Evolutionary conservation across 2,797 vertebrate genomes (phyloP).

Genomic region (Ptychadena robeensis): DNA sequence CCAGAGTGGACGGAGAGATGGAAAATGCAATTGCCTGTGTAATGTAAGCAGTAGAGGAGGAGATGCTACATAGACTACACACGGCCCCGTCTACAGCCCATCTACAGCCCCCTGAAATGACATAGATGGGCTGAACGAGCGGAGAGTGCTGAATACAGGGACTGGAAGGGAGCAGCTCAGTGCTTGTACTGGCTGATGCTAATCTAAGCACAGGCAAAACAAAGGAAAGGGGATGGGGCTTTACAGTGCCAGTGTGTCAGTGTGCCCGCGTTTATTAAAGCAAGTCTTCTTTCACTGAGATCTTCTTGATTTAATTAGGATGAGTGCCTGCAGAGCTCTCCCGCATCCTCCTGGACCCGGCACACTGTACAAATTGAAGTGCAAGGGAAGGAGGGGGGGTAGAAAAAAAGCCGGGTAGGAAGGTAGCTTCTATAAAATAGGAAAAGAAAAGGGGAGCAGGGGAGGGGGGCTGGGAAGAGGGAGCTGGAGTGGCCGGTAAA

Average conservation of each 20-base stretch:
- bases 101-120: background rate
- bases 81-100: background rate
- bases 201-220: slow-evolving; percentile 42
- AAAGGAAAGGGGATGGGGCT: slow-evolving; percentile 35
- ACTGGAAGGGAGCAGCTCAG: slow-evolving; percentile 5
- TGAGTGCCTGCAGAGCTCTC: slow-evolving; percentile 20
- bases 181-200: background rate
- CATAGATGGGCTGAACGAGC: too few relatives aligned
- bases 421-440: slow-evolving; percentile 19
- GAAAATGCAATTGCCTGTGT: background rate
- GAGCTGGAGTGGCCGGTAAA: slow-evolving; percentile 38
- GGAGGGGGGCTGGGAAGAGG: slow-evolving; percentile 34
- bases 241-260: slow-evolving; percentile 20
- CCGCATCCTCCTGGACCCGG: slow-evolving; percentile 29
- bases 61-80: background rate
- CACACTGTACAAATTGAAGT: too few relatives aligned
- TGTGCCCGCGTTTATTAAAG: too few relatives aligned
- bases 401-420: background rate
- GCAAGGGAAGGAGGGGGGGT: slow-evolving; percentile 10
- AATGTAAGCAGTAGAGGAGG: background rate
- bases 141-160: too few relatives aligned
- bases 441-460: background rate
- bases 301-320: slow-evolving; percentile 10
- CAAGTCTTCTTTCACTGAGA: background rate
- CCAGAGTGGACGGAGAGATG: slow-evolving; percentile 6